Evolutionary conservation across 2,797 vertebrate genomes (phyloP), one percentile per base, ranked within the genome.

Genomic region (Antrozous pallidus): DNA sequence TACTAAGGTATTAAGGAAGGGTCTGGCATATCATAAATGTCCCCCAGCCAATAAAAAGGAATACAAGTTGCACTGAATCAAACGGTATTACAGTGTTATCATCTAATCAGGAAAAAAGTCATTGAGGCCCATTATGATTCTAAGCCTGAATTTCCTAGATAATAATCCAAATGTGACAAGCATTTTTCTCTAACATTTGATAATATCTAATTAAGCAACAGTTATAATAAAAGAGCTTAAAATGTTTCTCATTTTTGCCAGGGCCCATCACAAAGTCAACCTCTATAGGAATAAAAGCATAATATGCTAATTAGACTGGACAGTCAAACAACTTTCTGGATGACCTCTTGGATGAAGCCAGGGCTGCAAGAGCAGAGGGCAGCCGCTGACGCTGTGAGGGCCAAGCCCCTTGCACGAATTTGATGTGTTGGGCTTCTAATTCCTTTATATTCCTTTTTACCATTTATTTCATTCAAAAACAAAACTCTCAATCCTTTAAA

Each of bases 401-500:
- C 28, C 2, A 12, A 31, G 58, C 58, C 58, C 12, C 58, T 61
- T 31, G 28, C 58, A 61, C 1, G 26, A 31, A 61, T 31, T 61
- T 31, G 31, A 28, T 61, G 28, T 5, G 13, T 31, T 6, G 28
- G 28, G 58, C 28, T 28, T 31, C 58, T 61, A 61, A 28, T 31
- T 87, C 47, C 38, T 82, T 71, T 47, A 80, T 70, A 33, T 24
- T 91, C 75, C 58, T 74, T 33, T 65, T 86, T 36, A 45, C 8
- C 33, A 91, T 54, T 87, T 61, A 94, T 47, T 90, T 24, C 75
- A 94, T 51, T 91, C 67, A 75, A 51, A 94, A 86, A 70, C 28
- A 58, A 91, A 93, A 86, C 26, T 74, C 26, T 83, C 58, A 83
- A 67, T 75, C n/a, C 54, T 96, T 95, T 84, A 47, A 81, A 47